Conservation (phyloP, 2,113 vertebrate species). For the Gasterosteus nipponicus region DNA sequence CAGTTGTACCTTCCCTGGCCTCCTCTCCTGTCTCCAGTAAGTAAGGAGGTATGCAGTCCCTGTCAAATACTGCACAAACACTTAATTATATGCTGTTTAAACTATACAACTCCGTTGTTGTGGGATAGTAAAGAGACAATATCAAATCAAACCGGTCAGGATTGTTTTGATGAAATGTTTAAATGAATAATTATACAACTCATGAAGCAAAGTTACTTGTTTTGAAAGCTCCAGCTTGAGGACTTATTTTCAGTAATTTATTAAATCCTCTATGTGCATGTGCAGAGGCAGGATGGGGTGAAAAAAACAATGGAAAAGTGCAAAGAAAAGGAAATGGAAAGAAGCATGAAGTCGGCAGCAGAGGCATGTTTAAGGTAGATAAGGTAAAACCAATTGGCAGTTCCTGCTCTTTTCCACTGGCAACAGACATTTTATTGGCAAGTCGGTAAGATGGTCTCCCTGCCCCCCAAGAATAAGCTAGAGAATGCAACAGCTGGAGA, state of each 20-base stretch:
- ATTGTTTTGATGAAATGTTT: conserved; percentile 10
- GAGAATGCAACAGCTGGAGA: conserved; percentile 75
- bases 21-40: conserved; percentile 40
- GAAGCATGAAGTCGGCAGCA: conserved; percentile 65
- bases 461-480: conserved; percentile 66
- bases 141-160: conserved; percentile 26
- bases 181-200: conserved; percentile 13
- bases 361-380: conserved; percentile 80
- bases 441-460: conserved; percentile 71
- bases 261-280: conserved; percentile 30
- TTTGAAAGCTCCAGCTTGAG: conserved; percentile 23
- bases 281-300: conserved; percentile 17
- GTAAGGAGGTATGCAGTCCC: conserved; percentile 36
- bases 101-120: background rate
- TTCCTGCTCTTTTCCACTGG: conserved; percentile 70
- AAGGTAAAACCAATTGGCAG: conserved; percentile 78
- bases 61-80: conserved; percentile 35
- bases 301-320: conserved; percentile 59
- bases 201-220: conserved; percentile 3
- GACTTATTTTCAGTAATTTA: conserved; percentile 46
- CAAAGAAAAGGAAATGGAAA: conserved; percentile 55
- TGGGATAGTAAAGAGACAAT: background rate
- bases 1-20: conserved; percentile 46
- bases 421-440: conserved; percentile 77
- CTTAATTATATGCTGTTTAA: conserved; percentile 37